Base-by-base conservation (phyloP, 2,888 invertebrate genomes). In the Meteorus cinctellus region DNA sequence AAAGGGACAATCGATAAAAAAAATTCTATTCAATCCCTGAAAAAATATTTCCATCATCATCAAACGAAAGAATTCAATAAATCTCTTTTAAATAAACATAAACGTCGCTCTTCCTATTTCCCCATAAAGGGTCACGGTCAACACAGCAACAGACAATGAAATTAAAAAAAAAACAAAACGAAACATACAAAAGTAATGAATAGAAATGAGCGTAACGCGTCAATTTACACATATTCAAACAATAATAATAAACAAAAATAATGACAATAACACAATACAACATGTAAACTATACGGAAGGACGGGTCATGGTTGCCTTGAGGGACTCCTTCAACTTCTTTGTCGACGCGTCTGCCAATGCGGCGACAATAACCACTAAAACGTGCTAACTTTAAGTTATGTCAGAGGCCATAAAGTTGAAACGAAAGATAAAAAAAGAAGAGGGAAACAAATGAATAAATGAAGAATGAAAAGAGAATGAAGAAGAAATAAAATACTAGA, bases 251-350 rank as follows among this genome's bases (percentile, higher is more conserved):
- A 41, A 41, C 12, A 41, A 41, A 12, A 41, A 41, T 41, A 41
- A 41, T 34, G 4, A n/a, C n/a, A 48, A n/a, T 16, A 48, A 48
- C 16, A 48, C 16, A 48, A 48, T n/a, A 48, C 48, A 14, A 4
- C n/a, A 41, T n/a, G n/a, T n/a, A 48, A n/a, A n/a, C 48, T 48
- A 16, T 48, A n/a, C 48, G n/a, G 4, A 48, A 55, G 10, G 66
- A 66, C 41, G 45, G 45, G 66, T 66, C 66, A 66, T 66, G 66
- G 66, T 66, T 66, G 66, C 66, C 66, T 66, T 45, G 66, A 36
- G 66, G 41, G 27, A 66, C 10, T 63, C 16, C 29, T 14, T 63
- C 16, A 14, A 29, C 62, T 31, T 16, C 19, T 66, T 36, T 41
- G n/a, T 24, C 36, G 27, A 24, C 36, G 19, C 16, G 66, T 41